phyloP scores from a whole-genome alignment of 2,797 vertebrate genomes.

The Huso huso region DNA sequence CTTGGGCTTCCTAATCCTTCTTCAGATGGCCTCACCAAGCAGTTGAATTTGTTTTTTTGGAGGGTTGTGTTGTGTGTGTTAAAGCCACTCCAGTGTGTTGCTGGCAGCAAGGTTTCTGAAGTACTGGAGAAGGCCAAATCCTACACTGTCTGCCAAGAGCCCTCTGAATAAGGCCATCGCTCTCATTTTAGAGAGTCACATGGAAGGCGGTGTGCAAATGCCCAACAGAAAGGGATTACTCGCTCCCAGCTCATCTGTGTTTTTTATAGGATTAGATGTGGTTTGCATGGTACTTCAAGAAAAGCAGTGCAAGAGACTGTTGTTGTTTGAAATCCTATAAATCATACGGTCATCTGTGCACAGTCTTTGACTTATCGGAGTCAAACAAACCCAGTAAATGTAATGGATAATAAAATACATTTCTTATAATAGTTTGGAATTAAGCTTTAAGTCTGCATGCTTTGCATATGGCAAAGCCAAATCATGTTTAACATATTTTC shows the following conservation, averaged over 20 bases:
- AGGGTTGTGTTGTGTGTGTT: background rate
- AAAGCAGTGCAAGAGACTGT: background rate
- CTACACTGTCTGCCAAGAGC: constrained; percentile 1
- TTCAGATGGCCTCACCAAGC: constrained; percentile 1
- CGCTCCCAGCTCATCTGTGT: constrained; percentile 9
- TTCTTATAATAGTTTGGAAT: no score
- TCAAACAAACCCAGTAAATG: no score
- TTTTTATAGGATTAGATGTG: background rate
- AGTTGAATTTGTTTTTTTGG: background rate
- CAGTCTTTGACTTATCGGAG: no score
- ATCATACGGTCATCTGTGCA: background rate
- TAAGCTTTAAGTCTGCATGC: no score
- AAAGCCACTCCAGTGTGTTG: constrained; percentile 4
- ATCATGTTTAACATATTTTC: no score
- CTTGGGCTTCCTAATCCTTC: background rate
- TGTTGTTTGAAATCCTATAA: background rate
- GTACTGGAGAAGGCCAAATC: background rate
- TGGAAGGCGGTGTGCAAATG: background rate
- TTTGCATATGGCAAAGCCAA: no score
- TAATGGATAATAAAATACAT: no score
- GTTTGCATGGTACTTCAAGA: constrained; percentile 2
- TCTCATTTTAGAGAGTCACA: background rate
- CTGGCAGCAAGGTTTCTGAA: constrained; percentile 3
- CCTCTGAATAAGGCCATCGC: constrained; percentile 1
- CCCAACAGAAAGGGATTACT: constrained; percentile 8